Percentiles rank a stretch among this genome's conserved stretches.
These are phyloP conservation scores for Chlamydotis undulata DNA, from an alignment of 2,113 vertebrate genomes.

Conservation along the genomic window DNA sequence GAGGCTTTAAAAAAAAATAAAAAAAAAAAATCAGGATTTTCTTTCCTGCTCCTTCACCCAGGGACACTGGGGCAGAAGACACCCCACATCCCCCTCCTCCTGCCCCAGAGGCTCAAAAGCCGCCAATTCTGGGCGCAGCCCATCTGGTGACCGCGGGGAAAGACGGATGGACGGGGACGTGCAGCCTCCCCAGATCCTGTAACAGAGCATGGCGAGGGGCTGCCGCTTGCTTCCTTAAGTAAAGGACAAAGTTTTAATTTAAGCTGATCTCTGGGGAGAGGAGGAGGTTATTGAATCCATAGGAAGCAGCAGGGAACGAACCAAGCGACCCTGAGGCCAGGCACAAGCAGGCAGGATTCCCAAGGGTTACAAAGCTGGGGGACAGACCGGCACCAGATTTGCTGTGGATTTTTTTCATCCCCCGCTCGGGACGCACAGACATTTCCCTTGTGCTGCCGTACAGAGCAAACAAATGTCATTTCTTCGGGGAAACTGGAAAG, in stretches of 20 bases:
- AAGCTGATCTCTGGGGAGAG: constrained; percentile 36
- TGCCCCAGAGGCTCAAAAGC: not conserved
- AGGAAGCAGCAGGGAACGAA: constrained; percentile 30
- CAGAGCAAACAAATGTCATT: not conserved
- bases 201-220: not conserved
- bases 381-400: not conserved
- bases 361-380: not conserved
- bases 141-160: not conserved
- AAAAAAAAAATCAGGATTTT: not conserved
- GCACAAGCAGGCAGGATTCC: not conserved
- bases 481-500: not conserved
- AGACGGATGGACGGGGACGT: not conserved
- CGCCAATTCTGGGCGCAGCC: not conserved
- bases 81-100: not conserved
- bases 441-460: not conserved
- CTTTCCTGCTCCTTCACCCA: not conserved
- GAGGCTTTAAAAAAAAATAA: not conserved
- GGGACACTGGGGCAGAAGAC: not conserved
- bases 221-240: not conserved
- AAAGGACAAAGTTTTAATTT: constrained; percentile 52
- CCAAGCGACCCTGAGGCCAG: not conserved
- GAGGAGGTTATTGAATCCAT: constrained; percentile 43
- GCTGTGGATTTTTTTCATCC: not conserved
- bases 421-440: not conserved
- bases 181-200: not conserved